A percentile compares a stretch with the other conserved stretches of the same genome.
Conservation (phyloP, 2,113 vertebrate genomes). For the Heteronetta atricapilla region DNA sequence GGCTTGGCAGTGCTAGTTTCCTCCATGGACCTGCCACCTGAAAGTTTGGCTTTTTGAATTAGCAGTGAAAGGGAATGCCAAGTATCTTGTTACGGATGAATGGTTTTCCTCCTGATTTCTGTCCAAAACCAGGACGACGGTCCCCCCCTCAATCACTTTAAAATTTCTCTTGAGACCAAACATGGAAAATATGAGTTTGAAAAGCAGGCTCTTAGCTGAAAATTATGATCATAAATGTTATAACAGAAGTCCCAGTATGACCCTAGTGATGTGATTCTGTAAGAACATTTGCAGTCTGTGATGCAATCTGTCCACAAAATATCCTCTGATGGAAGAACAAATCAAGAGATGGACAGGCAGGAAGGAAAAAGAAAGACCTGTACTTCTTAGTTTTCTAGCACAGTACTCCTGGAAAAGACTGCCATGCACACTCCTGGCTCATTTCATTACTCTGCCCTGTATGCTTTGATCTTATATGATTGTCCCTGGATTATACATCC, state of each 20-base stretch:
- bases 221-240: neutral
- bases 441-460: neutral
- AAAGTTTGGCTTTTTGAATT: neutral
- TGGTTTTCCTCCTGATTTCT: neutral
- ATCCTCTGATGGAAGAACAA: neutral
- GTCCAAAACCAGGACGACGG: neutral
- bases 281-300: neutral
- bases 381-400: neutral
- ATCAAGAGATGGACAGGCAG: neutral
- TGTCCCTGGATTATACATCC: slow-evolving; percentile 1
- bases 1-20: neutral
- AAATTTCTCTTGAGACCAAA: neutral
- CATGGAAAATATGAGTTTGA: neutral
- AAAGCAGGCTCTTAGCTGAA: neutral
- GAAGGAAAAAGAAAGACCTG: neutral
- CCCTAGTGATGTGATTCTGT: neutral
- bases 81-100: neutral
- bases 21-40: neutral
- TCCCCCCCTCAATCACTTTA: neutral
- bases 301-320: neutral
- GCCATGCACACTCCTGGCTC: neutral
- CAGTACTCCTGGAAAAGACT: neutral
- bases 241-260: neutral
- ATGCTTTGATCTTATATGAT: neutral
- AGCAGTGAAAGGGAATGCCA: neutral